phyloP scores from a whole-genome alignment of 2,888 invertebrate species.

The Melikaiella ostensackeni region DNA sequence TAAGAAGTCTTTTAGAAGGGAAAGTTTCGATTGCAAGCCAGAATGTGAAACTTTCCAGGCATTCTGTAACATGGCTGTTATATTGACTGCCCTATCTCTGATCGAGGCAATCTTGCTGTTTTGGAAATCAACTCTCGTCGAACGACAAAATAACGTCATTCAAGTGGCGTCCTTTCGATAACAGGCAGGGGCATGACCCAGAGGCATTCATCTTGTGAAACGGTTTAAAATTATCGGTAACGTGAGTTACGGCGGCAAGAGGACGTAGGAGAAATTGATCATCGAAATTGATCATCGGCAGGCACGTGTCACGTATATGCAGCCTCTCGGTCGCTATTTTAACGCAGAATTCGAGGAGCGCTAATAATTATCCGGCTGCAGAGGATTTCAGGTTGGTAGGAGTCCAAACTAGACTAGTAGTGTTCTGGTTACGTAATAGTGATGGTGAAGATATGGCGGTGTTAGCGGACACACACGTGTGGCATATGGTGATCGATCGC shows the following conservation, averaged over 20 bases:
- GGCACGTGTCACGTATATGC: conserved; percentile 38
- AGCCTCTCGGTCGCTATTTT: conserved; percentile 25
- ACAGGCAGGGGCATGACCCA: conserved; percentile 11
- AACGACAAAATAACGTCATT: conserved; percentile 33
- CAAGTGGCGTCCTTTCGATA: conserved; percentile 31
- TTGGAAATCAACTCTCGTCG: conserved; percentile 28
- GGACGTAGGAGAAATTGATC: conserved; percentile 30
- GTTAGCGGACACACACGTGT: conserved; percentile 2
- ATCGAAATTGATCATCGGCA: conserved; percentile 24
- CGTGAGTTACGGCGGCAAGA: conserved; percentile 24
- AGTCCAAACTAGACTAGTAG: not conserved
- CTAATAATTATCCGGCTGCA: conserved; percentile 33
- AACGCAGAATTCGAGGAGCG: conserved; percentile 26
- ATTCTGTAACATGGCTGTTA: not conserved
- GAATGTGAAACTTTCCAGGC: too few species aligned
- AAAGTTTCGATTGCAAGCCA: too few species aligned
- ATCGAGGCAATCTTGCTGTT: not conserved
- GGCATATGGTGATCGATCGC: conserved; percentile 18
- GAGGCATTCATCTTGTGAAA: conserved; percentile 34
- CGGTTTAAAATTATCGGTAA: conserved; percentile 37
- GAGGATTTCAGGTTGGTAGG: conserved; percentile 25
- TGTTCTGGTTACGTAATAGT: not conserved
- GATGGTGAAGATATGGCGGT: not conserved
- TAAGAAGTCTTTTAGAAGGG: too few species aligned
- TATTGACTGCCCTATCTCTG: not conserved